Base-by-base conservation (phyloP, 2,113 vertebrate genomes). In the Oncorhynchus tshawytscha region DNA sequence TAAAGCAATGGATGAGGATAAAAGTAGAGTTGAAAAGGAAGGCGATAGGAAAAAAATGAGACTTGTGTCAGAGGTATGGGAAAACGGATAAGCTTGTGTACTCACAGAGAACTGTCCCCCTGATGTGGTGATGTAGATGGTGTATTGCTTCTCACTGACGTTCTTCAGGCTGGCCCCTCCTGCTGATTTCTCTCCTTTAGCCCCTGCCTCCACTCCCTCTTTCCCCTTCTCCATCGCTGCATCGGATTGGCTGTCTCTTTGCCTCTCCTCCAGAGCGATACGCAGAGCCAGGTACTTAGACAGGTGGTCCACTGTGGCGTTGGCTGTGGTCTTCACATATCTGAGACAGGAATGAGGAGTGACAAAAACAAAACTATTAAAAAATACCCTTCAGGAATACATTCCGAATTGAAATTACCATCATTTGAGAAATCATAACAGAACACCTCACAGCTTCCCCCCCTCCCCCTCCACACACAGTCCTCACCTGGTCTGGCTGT, bases 201-300 rank as follows among this genome's bases (percentile, higher is more conserved):
- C 66, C 20, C 59, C 76, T 0, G 9, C 22, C 25, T 91, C 80
- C 15, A 25, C 76, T 5, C 62, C 57, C 6, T 39, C 76, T 1
- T 22, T n/a, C 48, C 91, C 82, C 81, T 78, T 0, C 5, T 31
- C 68, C 0, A 24, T 59, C 1, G 22, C 34, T 16, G 64, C 64
- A 15, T 86, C 91, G 7, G 60, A 15, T 20, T 81, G 83, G 1
- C 74, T 59, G 34, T 69, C 79, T 69, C 90, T 57, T 78, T 84
- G 92, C 74, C 85, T 77, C 84, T 95, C 93, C 85, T 97, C 96
- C 16, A 97, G 87, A 1, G 96, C 95, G 5, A 96, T 95, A 67
- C 96, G 95, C 73, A 97, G 90, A 0, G 96, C 95, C 72, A 97
- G 83, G 88, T 97, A 97, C 48, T 97, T 97, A 51, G 96, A 97